Base-by-base conservation (phyloP, 1,140 invertebrate genomes). In the Nilaparvata lugens region DNA sequence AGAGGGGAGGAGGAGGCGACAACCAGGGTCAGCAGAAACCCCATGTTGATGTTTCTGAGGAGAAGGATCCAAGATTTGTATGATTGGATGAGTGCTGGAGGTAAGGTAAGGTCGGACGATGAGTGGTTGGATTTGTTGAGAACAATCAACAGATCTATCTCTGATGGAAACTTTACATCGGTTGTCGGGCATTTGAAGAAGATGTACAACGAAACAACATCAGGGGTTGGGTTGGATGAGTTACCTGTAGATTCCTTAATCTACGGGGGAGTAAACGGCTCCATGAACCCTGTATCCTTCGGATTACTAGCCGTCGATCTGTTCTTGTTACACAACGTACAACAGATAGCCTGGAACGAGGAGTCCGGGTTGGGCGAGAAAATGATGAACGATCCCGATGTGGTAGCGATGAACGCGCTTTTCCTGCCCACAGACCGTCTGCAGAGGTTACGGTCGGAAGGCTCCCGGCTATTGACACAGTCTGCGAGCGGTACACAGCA, bases 261-360 rank as follows among this genome's bases (percentile, higher is more conserved):
- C 11, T 69, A 69, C 48, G 66, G 64, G 11, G 63, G 59, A 23
- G 52, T 1, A 14, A 63, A 61, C 51, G 57, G 62, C 1, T 35
- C 31, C 2, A 75, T 76, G 0, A 78, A 74, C 67, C 66, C 81
- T 7, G 62, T 81, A 0, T 79, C 80, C 0, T 79, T 83, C 61
- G 80, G 79, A 0, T 75, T 82, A 23, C 65, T 83, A 58, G 79
- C 79, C 0, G 70, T 82, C 60, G 80, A 81, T 66, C 74, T 83
- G 0, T 78, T 83, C 69, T 65, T 82, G 23, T 62, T 83, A 4
- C 80, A 80, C 66, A 81, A 82, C 67, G 79, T 83, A 38, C 81
- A 82, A 64, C 67, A 76, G 11, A 77, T 79, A 70, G 77, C 77
- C 0, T 76, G 77, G 74, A 76, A 79, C 63, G 78, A 74, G 9